These are phyloP conservation scores for Temnothorax nylanderi DNA, from an alignment of 1,140 invertebrate genomes.

Conservation along the genomic window DNA sequence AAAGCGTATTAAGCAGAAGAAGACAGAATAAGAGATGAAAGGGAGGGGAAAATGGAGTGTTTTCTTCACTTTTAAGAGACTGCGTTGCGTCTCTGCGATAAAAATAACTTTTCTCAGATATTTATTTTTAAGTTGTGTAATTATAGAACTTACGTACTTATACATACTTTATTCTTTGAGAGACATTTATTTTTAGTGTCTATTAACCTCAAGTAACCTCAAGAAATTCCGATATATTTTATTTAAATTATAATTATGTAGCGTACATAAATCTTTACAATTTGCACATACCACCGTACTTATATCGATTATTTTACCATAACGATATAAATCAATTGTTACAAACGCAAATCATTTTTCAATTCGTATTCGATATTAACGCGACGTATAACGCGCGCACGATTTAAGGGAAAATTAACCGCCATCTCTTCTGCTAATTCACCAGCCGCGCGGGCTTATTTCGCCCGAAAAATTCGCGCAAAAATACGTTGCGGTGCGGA, in stretches of 20 bases:
- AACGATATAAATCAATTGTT: background rate
- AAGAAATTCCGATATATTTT: background rate
- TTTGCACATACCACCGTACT: background rate
- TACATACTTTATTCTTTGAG: background rate
- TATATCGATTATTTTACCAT: background rate
- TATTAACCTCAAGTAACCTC: background rate
- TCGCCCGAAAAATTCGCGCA: constrained; percentile 13
- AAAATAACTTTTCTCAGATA: constrained; percentile 36
- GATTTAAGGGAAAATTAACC: background rate
- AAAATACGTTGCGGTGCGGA: constrained; percentile 11
- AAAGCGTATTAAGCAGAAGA: background rate
- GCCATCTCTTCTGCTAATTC: background rate
- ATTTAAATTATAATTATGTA: background rate
- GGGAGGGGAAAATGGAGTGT: background rate
- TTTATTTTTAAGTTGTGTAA: constrained; percentile 25
- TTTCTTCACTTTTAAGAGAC: constrained; percentile 22
- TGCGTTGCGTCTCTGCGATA: background rate
- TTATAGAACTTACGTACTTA: background rate
- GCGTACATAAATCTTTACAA: background rate
- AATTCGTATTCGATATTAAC: background rate
- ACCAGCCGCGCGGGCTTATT: constrained; percentile 7
- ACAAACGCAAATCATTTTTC: background rate
- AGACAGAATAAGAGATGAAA: background rate
- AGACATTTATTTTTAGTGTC: constrained; percentile 28
- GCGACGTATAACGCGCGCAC: background rate